These are phyloP conservation scores for Troides helena DNA, from an alignment of 2,888 invertebrate species.

Conservation along the genomic window DNA sequence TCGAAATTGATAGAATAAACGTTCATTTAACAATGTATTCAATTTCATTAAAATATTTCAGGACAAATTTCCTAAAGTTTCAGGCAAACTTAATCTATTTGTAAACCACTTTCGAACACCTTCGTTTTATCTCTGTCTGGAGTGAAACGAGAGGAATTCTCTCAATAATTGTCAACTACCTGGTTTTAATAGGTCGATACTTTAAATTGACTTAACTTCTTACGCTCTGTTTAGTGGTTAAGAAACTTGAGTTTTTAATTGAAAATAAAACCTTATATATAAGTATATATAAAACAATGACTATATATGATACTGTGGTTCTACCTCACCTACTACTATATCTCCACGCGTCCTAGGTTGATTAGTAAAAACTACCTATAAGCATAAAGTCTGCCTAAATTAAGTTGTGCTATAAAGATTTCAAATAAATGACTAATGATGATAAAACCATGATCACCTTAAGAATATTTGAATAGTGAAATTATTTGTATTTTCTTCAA, in stretches of 20 bases:
- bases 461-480: too few species aligned
- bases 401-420: too few species aligned
- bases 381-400: too few species aligned
- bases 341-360: too few species aligned
- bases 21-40: conserved; percentile 13
- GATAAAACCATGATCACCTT: too few species aligned
- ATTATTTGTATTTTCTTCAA: too few species aligned
- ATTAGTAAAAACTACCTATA: too few species aligned
- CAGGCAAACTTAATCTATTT: conserved; percentile 26
- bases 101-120: conserved; percentile 26
- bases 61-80: conserved; percentile 20
- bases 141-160: conserved; percentile 13
- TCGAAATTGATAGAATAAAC: not conserved
- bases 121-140: conserved; percentile 26
- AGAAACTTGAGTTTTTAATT: not conserved
- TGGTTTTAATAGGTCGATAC: not conserved
- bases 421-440: too few species aligned
- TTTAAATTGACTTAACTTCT: not conserved
- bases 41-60: conserved; percentile 20
- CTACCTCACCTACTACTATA: too few species aligned
- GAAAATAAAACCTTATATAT: not conserved
- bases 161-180: conserved; percentile 23
- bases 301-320: too few species aligned
- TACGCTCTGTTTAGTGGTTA: not conserved
- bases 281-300: too few species aligned